Percentiles rank a stretch among this genome's conserved stretches.
These are phyloP conservation scores for Okapia johnstoni DNA, from an alignment of 2,113 vertebrate genomes.

Conservation along the genomic window DNA sequence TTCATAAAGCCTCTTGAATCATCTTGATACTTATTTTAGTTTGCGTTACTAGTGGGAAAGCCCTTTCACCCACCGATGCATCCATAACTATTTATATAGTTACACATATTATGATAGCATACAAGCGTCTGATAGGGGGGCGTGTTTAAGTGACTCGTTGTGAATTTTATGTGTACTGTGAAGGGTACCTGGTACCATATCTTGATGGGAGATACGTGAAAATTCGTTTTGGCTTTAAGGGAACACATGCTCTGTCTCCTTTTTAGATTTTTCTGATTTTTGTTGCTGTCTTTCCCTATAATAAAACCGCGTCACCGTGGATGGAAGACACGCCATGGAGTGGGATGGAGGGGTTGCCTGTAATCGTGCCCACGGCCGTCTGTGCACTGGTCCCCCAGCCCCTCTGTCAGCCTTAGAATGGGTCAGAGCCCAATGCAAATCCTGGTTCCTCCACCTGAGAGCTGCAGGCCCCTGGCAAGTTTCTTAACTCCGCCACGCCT, in stretches of 20 bases:
- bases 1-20: not conserved
- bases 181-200: not conserved
- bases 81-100: not conserved
- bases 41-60: not conserved
- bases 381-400: not conserved
- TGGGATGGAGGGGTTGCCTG: no score
- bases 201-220: not conserved
- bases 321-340: not conserved
- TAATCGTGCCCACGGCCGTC: not conserved
- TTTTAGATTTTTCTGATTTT: not conserved
- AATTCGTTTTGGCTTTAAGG: not conserved
- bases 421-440: not conserved
- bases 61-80: not conserved
- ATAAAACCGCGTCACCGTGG: not conserved
- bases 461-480: not conserved
- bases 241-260: not conserved
- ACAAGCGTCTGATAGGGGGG: not conserved
- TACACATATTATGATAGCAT: not conserved
- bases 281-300: not conserved
- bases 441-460: not conserved
- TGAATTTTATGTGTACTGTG: not conserved
- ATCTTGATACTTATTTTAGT: not conserved
- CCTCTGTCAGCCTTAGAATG: not conserved
- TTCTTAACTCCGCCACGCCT: not conserved
- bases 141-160: not conserved